Evolutionary conservation across 2,113 vertebrate genomes (phyloP).

Genomic region (Reinhardtius hippoglossoides): DNA sequence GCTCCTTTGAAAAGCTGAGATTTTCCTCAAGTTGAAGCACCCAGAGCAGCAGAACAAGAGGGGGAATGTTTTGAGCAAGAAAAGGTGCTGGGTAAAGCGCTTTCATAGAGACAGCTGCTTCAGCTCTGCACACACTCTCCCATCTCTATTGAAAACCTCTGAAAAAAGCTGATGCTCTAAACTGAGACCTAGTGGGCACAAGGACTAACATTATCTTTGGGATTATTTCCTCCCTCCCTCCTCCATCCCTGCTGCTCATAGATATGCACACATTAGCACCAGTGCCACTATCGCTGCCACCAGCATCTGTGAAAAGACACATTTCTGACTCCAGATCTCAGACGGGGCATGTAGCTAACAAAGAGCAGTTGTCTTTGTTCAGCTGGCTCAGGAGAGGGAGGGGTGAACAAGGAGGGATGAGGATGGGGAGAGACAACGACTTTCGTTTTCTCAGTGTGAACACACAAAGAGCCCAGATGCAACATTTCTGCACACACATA

Average conservation of each 20-base stretch:
- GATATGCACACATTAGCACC: constrained; percentile 22
- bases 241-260: constrained; percentile 1
- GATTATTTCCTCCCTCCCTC: constrained; percentile 37
- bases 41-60: constrained; percentile 47
- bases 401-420: constrained; percentile 46
- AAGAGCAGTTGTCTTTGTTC: constrained; percentile 80
- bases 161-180: constrained; percentile 55
- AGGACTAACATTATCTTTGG: constrained; percentile 48
- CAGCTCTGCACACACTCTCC: constrained; percentile 31
- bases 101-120: constrained; percentile 62
- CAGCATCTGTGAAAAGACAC: constrained; percentile 46
- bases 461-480: constrained; percentile 52
- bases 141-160: constrained; percentile 32
- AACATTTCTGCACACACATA: constrained; percentile 20
- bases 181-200: constrained; percentile 42
- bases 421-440: constrained; percentile 59
- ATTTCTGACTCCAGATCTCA: constrained; percentile 55
- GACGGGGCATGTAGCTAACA: constrained; percentile 65
- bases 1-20: constrained; percentile 39
- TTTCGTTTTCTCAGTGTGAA: constrained; percentile 41
- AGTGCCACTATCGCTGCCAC: constrained; percentile 35
- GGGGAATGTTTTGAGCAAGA: constrained; percentile 47
- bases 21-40: constrained; percentile 49
- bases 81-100: constrained; percentile 53
- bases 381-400: constrained; percentile 61